phyloP scores from a whole-genome alignment of 2,113 vertebrate genomes.

The Scytalopus superciliaris region DNA sequence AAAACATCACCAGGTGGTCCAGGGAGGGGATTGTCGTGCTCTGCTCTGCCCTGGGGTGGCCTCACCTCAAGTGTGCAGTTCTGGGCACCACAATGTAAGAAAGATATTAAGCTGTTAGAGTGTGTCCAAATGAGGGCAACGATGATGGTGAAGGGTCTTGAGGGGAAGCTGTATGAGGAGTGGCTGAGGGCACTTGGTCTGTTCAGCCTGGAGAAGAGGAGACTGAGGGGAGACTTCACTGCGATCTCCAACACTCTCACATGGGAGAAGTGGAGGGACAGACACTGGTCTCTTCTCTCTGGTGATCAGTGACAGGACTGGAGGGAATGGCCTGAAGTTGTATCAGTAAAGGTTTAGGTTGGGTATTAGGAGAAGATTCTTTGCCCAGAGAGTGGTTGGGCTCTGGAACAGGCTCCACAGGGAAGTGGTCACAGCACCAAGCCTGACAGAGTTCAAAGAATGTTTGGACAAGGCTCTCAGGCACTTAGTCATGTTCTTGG shows the following conservation, averaged over 20 bases:
- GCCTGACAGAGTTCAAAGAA: background rate
- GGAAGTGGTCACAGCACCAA: background rate
- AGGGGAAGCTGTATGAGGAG: background rate
- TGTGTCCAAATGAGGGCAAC: background rate
- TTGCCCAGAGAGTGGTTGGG: background rate
- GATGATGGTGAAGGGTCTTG: background rate
- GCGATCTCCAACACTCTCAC: fast-evolving
- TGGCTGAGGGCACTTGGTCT: fast-evolving
- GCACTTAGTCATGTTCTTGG: background rate
- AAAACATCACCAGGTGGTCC: background rate
- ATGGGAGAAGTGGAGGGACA: background rate
- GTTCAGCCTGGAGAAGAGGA: background rate
- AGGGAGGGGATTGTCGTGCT: background rate
- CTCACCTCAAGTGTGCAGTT: background rate
- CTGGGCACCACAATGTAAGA: background rate
- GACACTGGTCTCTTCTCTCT: background rate
- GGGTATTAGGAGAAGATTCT: background rate
- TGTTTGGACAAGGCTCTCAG: background rate
- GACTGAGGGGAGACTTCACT: background rate
- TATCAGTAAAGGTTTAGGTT: background rate
- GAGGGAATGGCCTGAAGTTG: background rate
- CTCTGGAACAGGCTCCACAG: background rate
- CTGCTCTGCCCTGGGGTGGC: fast-evolving
- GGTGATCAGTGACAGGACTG: background rate
- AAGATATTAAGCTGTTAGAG: background rate